These are phyloP conservation scores for Chaenodraco wilsoni DNA, from an alignment of 2,797 vertebrate genomes.

Conservation along the genomic window DNA sequence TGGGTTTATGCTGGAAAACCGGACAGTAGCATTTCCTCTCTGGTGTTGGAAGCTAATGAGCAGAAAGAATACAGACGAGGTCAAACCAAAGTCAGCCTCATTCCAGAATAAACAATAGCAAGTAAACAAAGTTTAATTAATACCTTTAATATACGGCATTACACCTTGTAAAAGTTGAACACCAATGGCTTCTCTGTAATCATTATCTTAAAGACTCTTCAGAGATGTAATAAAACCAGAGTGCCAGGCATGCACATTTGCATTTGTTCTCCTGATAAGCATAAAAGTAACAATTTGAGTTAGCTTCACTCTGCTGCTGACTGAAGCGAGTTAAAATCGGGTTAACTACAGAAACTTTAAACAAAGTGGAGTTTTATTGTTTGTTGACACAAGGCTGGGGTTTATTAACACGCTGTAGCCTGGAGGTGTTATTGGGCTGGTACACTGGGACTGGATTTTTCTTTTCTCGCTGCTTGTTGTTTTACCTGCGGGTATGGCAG, in stretches of 20 bases:
- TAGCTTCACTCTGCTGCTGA: background rate
- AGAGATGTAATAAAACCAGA: background rate
- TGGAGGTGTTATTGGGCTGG: conserved; percentile 62
- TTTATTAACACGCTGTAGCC: conserved; percentile 69
- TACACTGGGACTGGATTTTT: conserved; percentile 51
- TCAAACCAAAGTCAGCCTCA: conserved; percentile 5
- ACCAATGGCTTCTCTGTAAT: background rate
- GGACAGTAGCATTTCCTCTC: background rate
- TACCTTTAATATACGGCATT: background rate
- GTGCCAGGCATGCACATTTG: background rate
- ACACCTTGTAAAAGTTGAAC: background rate
- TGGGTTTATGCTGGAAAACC: background rate
- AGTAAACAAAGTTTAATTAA: background rate
- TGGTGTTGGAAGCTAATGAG: background rate
- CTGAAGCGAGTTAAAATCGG: conserved; percentile 40
- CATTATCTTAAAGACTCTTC: background rate
- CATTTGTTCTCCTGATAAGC: background rate
- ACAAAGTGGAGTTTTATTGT: conserved; percentile 62
- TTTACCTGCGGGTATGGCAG: conserved; percentile 63
- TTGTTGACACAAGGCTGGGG: conserved; percentile 57
- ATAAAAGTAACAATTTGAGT: conserved; percentile 7
- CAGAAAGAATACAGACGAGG: no score
- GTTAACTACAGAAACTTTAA: conserved; percentile 56
- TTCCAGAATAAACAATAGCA: background rate
- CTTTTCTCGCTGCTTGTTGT: conserved; percentile 32